Evolutionary conservation across 2,888 invertebrate genomes (phyloP).

Genomic region (Panopea generosa): DNA sequence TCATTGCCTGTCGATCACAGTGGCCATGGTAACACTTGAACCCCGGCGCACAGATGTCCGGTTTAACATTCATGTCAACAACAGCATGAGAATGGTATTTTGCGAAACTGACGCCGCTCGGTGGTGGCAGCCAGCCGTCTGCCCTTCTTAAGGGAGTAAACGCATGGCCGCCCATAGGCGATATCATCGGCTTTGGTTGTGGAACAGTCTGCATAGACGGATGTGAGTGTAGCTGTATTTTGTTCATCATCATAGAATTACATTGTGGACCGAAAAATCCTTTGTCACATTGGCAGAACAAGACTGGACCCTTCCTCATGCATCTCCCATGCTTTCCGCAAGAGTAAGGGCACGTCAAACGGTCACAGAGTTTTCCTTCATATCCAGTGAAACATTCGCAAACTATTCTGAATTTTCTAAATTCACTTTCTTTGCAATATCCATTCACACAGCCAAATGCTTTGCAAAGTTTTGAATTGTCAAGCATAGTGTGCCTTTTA

Average conservation of each 20-base stretch:
- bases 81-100: constrained; percentile 58
- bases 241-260: constrained; percentile 12
- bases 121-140: constrained; percentile 34
- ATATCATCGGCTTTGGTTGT: neutral
- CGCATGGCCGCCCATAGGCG: neutral
- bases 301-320: constrained; percentile 30
- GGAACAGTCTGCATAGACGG: neutral
- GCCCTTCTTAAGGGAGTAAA: neutral
- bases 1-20: constrained; percentile 49
- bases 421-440: constrained; percentile 50
- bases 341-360: constrained; percentile 45
- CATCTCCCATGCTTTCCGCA: constrained; percentile 60
- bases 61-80: constrained; percentile 53
- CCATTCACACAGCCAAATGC: constrained; percentile 60
- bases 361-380: constrained; percentile 55
- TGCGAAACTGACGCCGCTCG: constrained; percentile 37
- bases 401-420: constrained; percentile 54
- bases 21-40: constrained; percentile 62
- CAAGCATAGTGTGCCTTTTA: constrained; percentile 44
- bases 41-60: constrained; percentile 58
- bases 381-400: constrained; percentile 59
- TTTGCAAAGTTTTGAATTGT: constrained; percentile 52
- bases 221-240: neutral
- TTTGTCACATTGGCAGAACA: constrained; percentile 51
- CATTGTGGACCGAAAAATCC: constrained; percentile 53